Conservation (phyloP, 2,888 invertebrate genomes). For the Perizoma flavofasciatum region DNA sequence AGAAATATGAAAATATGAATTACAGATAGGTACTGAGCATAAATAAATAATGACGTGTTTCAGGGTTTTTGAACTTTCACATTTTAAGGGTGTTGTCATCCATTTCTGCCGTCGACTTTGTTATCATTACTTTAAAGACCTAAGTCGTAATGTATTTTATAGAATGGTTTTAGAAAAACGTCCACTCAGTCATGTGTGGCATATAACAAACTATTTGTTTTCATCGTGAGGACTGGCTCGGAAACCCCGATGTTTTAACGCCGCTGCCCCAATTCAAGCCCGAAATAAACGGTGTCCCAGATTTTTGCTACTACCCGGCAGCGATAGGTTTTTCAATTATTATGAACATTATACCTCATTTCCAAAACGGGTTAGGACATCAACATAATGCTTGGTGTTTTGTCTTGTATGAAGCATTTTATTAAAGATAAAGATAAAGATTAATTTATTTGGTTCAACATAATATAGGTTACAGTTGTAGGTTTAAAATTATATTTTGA, state of each 20-base stretch:
- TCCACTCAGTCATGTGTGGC: constrained; percentile 65
- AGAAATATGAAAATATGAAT: too few species aligned
- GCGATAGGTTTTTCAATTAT: constrained; percentile 50
- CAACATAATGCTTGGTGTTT: constrained; percentile 14
- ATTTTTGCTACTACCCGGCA: constrained; percentile 56
- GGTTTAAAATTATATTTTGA: too few species aligned
- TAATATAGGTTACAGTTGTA: too few species aligned
- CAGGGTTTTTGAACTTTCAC: too few species aligned
- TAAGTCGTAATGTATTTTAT: constrained; percentile 46
- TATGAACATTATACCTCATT: constrained; percentile 41
- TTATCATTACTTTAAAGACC: constrained; percentile 41
- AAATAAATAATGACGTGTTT: too few species aligned
- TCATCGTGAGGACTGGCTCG: constrained; percentile 58
- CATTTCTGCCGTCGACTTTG: constrained; percentile 37
- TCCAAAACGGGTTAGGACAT: constrained; percentile 18
- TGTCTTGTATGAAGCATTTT: neutral
- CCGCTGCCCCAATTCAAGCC: constrained; percentile 73
- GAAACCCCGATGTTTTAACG: constrained; percentile 75
- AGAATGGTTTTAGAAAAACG: constrained; percentile 42
- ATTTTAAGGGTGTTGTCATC: constrained; percentile 13
- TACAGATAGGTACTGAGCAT: too few species aligned
- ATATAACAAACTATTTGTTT: constrained; percentile 66
- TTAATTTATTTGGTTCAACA: too few species aligned
- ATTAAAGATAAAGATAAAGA: too few species aligned
- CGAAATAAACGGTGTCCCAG: constrained; percentile 76